phyloP scores from a whole-genome alignment of 2,113 vertebrate species.

The Coturnix japonica region DNA sequence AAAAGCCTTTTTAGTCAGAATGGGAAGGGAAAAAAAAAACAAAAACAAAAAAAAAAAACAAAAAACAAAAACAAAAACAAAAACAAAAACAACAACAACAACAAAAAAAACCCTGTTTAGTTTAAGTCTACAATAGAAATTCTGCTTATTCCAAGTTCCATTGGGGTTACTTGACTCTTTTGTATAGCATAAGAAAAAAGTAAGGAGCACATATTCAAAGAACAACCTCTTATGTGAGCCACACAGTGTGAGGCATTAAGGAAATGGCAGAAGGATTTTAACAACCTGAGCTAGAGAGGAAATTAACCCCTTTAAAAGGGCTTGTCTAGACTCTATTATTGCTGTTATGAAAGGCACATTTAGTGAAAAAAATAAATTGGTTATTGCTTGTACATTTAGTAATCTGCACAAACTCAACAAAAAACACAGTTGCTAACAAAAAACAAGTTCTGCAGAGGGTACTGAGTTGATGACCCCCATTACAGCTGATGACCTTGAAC shows the following conservation, averaged over 20 bases:
- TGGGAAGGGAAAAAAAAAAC: neutral
- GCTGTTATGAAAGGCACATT: neutral
- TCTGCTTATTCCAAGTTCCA: neutral
- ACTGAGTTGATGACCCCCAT: neutral
- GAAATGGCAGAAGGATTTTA: constrained; percentile 4
- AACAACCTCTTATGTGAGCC: neutral
- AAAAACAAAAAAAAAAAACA: neutral
- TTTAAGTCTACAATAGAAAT: neutral
- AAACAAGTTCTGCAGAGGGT: neutral
- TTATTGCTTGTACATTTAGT: neutral
- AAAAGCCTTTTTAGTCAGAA: constrained; percentile 9
- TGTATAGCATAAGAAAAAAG: neutral
- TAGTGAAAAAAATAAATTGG: neutral
- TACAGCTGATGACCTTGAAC: constrained; percentile 13
- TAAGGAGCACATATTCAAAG: neutral
- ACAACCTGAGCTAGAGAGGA: neutral
- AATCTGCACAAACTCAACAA: neutral
- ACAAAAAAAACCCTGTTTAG: neutral
- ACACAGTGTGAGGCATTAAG: neutral
- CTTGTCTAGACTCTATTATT: neutral
- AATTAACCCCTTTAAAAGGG: neutral
- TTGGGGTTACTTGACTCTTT: neutral
- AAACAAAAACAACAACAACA: neutral
- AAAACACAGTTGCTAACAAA: neutral
- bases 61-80: neutral